Evolutionary conservation across 2,888 invertebrate genomes (phyloP), one percentile per base, ranked within the genome.

Genomic region (Drosophila gaucha): DNA sequence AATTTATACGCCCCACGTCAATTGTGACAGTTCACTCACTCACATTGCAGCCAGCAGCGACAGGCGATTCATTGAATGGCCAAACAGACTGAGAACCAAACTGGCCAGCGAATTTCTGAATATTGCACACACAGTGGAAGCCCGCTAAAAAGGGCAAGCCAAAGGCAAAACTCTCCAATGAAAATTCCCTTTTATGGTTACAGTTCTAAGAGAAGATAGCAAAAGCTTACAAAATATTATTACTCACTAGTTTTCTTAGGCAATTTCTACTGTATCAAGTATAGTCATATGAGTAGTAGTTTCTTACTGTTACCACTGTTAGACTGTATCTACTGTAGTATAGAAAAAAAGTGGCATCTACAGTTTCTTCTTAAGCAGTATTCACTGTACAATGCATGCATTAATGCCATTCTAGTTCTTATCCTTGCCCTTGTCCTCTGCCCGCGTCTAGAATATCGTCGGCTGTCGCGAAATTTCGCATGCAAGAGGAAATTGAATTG

Each of bases 1-100:
- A 82, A 88, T 89, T 86, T 88, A 88, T 89, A 89, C 85, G 89
- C 88, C 86, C 79, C 86, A 89, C 86, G 86, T 88, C 86, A 88
- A 78, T 86, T 89, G 85, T 86, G 88, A 89, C 89, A 89, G 88
- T 88, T 89, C 80, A 83, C 80, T 88, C 86, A 80, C 74, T 80
- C 80, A 71, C 70, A 78, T 74, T 57, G 67, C 69, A 76, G 68
- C 65, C 67, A 67, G 72, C 14, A 9, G 58, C 52, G 47, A 30
- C 49, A 8, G 64, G 33, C 77, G 72, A 69, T 78, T 72, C 77
- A 66, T 64, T 69, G 69, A 73, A 78, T 80, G 72, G 66, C 77
- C 84, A 78, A 65, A 50, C 51, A 26, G 49, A 62, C 49, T 39
- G 59, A 63, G 59, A 66, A 63, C 46, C 16, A 24, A 58, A 60